Percentiles rank a stretch among this genome's conserved stretches.
These are phyloP conservation scores for Mus caroli DNA, from an alignment of 2,797 vertebrate species.

Conservation along the genomic window DNA sequence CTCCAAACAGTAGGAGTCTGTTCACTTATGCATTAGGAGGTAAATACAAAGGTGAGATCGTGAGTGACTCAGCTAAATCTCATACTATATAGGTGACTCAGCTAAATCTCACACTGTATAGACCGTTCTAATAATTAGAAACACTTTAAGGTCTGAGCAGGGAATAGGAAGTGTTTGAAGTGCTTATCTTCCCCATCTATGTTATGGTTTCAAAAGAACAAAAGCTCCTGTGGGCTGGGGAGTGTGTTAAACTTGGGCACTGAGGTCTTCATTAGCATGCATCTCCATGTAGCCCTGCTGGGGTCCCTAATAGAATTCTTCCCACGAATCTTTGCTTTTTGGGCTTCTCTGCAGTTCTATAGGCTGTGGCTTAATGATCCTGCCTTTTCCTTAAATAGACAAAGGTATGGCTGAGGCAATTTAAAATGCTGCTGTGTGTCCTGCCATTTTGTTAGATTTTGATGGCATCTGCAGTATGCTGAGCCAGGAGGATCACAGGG, in stretches of 20 bases:
- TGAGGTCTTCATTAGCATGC: constrained; percentile 19
- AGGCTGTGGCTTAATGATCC: constrained; percentile 69
- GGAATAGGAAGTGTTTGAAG: neutral
- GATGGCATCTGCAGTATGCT: constrained; percentile 10
- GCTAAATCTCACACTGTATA: neutral
- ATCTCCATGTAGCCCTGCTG: constrained; percentile 75
- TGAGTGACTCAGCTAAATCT: neutral
- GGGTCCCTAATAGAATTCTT: constrained; percentile 81
- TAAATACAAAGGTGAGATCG: constrained; percentile 9
- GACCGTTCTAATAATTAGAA: constrained; percentile 1
- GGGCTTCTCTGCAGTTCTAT: neutral
- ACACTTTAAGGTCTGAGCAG: constrained; percentile 29
- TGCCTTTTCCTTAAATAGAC: constrained; percentile 60
- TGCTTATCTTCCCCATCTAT: neutral
- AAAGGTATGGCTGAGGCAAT: constrained; percentile 61
- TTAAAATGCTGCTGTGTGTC: neutral
- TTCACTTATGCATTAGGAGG: neutral
- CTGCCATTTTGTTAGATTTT: constrained; percentile 45
- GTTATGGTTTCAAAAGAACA: neutral
- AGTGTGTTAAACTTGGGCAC: neutral
- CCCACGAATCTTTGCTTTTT: constrained; percentile 67
- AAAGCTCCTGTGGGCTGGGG: neutral
- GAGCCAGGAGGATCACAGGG: constrained; percentile 28
- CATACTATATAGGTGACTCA: neutral
- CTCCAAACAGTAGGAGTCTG: neutral